Base-by-base conservation (phyloP, 2,113 vertebrate genomes). In the Prunella fulvescens region DNA sequence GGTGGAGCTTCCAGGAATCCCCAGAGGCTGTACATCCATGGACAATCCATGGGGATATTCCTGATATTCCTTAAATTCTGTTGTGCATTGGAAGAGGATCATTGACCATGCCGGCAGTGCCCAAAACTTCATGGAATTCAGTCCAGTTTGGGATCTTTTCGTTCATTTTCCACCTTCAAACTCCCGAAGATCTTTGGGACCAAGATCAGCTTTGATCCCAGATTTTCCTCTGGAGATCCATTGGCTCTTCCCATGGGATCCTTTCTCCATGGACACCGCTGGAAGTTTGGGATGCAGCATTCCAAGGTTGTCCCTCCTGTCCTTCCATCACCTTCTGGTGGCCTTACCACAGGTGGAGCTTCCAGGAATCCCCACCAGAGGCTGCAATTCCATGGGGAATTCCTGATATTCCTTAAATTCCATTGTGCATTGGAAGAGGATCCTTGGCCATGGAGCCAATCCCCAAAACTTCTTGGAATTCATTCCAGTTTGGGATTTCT, bases 71-170 rank as follows among this genome's bases (percentile, higher is more conserved):
- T 7, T 15, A 26, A 62, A 50, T 62, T 40, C 44, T 2, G 0
- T 3, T 25, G 26, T 19, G n/a, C 72, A 7, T 14, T 19, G 72
- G 72, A 31, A 76, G 26, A 48, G 15, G 73, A 39, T 60, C 45
- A 16, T 48, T 48, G 73, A 11, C 35, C 19, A 1, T 31, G 72
- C 9, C 1, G 6, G 9, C 42, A 16, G 3, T 8, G 2, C n/a
- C 73, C 57, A 40, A 4, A 40, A 33, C 8, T 33, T 3, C 45
- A 3, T 33, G 45, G 29, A 50, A 50, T 61, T 15, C 3, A 1
- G 61, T 26, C 35, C 57, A 9, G 0, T 26, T 77, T 12, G 15
- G 72, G 56, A 60, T 35, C 2, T 14, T 4, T 9, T 7, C 7
- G 5, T 15, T 48, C 16, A 9, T 60, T 48, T 61, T 48, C 56